Percentiles rank a stretch among this genome's conserved stretches.
phyloP scores from a whole-genome alignment of 1,140 invertebrate species.

The Ceratosolen fusciceps region DNA sequence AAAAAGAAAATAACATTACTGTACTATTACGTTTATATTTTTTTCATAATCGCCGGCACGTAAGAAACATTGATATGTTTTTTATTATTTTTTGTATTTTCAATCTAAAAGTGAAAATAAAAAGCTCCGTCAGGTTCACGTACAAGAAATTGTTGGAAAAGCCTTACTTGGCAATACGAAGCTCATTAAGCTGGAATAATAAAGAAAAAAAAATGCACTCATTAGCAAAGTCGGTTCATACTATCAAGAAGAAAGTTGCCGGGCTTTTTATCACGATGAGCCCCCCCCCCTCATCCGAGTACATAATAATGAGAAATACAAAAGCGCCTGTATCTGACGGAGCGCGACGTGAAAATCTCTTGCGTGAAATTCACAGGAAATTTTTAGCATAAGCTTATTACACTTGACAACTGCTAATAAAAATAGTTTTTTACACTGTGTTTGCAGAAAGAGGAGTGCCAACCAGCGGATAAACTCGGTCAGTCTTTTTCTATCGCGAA shows the following conservation, averaged over 20 bases:
- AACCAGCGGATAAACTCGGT: background rate
- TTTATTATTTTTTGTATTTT: too few relatives aligned
- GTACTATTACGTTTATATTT: too few relatives aligned
- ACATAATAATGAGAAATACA: background rate
- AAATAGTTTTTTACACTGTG: conserved; percentile 23
- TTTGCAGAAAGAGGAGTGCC: conserved; percentile 4
- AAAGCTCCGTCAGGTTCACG: background rate
- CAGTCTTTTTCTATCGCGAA: conserved; percentile 18
- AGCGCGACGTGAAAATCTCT: conserved; percentile 16
- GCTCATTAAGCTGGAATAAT: too few relatives aligned
- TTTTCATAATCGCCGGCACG: too few relatives aligned
- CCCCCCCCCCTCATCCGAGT: background rate
- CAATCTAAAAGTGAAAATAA: background rate
- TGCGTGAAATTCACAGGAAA: background rate
- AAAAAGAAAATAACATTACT: too few relatives aligned
- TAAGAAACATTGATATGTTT: too few relatives aligned
- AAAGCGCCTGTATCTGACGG: background rate
- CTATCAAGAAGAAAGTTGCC: background rate
- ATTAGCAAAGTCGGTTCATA: background rate
- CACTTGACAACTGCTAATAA: background rate
- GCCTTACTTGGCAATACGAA: too few relatives aligned
- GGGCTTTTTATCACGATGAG: background rate
- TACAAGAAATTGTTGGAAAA: background rate
- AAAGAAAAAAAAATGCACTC: too few relatives aligned
- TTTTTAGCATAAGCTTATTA: background rate